A percentile compares a stretch with the other conserved stretches of the same genome.
These are phyloP conservation scores for Lasioglossum marginatum DNA, from an alignment of 2,888 invertebrate species.

Conservation along the genomic window DNA sequence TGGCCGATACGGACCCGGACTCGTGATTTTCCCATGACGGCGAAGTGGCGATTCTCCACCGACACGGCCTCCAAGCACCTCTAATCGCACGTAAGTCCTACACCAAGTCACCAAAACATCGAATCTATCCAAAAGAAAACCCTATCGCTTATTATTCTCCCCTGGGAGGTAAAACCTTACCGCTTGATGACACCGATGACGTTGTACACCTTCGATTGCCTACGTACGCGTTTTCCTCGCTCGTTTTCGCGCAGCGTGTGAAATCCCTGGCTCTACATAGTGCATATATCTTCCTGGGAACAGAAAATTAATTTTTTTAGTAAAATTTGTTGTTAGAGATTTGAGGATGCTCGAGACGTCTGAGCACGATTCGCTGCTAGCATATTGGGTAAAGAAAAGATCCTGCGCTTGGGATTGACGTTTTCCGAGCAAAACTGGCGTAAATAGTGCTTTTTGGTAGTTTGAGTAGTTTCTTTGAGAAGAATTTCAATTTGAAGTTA, in stretches of 20 bases:
- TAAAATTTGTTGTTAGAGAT: not conserved
- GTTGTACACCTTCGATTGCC: constrained; percentile 4
- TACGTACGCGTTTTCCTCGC: constrained; percentile 11
- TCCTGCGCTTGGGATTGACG: not conserved
- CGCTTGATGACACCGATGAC: constrained; percentile 4
- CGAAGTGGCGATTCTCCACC: constrained; percentile 33
- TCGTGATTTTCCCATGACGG: constrained; percentile 45
- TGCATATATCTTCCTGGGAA: not conserved
- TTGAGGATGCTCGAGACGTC: not conserved
- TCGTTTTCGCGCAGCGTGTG: not conserved
- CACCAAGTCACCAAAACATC: not conserved
- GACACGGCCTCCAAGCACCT: constrained; percentile 26
- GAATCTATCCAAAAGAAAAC: not conserved
- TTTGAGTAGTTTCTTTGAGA: too few relatives aligned
- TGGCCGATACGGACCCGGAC: constrained; percentile 58
- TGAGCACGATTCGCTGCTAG: not conserved
- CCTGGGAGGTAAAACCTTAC: not conserved
- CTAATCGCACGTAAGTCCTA: constrained; percentile 54
- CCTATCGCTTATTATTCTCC: not conserved
- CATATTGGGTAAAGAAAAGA: not conserved
- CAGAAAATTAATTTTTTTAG: not conserved
- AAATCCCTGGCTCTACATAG: not conserved
- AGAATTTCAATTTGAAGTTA: not conserved
- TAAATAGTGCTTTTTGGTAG: not conserved
- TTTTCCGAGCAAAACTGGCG: not conserved